Evolutionary conservation across 2,888 invertebrate genomes (phyloP), one percentile per base, ranked within the genome.

Genomic region (Lithophane semibrunnea): DNA sequence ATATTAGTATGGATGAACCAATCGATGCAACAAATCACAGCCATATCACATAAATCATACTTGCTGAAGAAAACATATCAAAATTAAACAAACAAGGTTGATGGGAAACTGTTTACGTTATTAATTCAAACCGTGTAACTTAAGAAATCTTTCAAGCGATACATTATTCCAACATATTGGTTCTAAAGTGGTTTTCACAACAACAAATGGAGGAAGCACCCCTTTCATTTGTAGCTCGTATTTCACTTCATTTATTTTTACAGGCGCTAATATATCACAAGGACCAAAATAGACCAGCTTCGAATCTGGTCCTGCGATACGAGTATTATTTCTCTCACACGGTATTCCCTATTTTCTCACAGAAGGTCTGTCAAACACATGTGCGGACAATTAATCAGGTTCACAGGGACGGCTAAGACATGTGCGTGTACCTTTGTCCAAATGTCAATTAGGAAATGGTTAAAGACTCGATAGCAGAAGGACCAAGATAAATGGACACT

Each of bases 331-430:
- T 91, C 91, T 85, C 89, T 90, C 85, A 72, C 85, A 86, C 87
- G 80, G 84, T 89, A 86, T 90, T 89, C 87, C 91, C 91, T 92
- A 92, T 93, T 93, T 94, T 95, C 95, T 94, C 96, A 95, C 94
- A 94, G 83, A 84, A 89, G 84, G 84, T 77, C 85, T 87, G 88
- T 89, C 88, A 83, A 86, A 76, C 92, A 92, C 95, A 96, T 94
- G 93, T 96, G 96, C 86, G 88, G 80, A 88, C 92, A 92, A 96
- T 95, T 94, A 94, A 94, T 95, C 93, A 88, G 87, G 82, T 82
- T 81, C 77, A 77, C 75, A 79, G 71, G 42, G 58, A 83, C 81
- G 84, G 77, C 84, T 80, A 87, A 89, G 88, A 89, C 87, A 86
- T 88, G 79, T 88, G 83, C 79, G 76, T 82, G 78, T 86, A 90